Conservation (phyloP, 2,888 invertebrate species). For the Phyto melanocephala region DNA sequence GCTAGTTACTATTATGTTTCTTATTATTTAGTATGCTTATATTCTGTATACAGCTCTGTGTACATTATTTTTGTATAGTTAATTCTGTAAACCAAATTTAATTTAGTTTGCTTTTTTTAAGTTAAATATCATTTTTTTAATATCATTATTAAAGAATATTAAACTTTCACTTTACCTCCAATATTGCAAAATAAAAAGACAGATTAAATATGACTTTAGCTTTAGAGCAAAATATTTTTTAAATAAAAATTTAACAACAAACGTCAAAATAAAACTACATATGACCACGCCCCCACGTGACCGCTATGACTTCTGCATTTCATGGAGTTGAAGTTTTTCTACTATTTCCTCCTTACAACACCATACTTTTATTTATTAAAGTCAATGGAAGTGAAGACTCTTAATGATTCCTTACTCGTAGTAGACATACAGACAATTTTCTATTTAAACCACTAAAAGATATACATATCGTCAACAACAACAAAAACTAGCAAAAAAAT, state of each 20-base stretch:
- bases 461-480: not conserved
- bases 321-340: constrained; percentile 36
- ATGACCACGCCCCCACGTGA: constrained; percentile 58
- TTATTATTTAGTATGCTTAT: too few species aligned
- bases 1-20: too few species aligned
- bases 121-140: too few species aligned
- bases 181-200: constrained; percentile 47
- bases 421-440: not conserved
- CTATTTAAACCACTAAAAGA: not conserved
- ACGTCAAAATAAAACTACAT: constrained; percentile 14
- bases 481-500: constrained; percentile 14
- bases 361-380: not conserved
- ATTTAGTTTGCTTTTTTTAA: too few species aligned
- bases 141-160: not conserved
- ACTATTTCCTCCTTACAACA: not conserved
- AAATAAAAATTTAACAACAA: constrained; percentile 6
- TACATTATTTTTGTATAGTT: too few species aligned
- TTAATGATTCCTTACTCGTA: not conserved
- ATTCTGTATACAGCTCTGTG: too few species aligned
- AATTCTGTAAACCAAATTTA: too few species aligned
- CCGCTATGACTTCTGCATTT: constrained; percentile 48
- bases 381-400: not conserved
- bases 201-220: constrained; percentile 50
- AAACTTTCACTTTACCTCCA: constrained; percentile 58
- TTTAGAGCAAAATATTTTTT: not conserved